A percentile compares a stretch with the other conserved stretches of the same genome.
Evolutionary conservation across 2,797 vertebrate genomes (phyloP).

Genomic region (Phalloptychus januarius): DNA sequence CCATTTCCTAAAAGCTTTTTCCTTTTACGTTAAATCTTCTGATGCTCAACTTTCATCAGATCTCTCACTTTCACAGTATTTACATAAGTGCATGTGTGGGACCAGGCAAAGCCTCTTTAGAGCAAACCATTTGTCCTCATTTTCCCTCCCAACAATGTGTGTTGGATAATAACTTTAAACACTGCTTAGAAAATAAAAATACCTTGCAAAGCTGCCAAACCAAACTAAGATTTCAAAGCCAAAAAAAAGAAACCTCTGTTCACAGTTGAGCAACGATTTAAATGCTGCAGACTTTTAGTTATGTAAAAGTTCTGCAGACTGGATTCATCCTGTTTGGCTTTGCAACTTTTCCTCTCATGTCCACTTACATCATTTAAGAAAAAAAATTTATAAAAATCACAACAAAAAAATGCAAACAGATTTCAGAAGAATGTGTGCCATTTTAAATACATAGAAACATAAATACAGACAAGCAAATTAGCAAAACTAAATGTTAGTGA

Average conservation of each 20-base stretch:
- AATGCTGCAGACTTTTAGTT: not conserved
- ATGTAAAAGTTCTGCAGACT: not conserved
- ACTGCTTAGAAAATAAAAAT: not conserved
- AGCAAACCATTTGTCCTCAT: not conserved
- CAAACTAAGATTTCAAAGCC: not conserved
- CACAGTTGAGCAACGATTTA: not conserved
- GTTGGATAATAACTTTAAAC: not conserved
- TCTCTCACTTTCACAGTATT: not conserved
- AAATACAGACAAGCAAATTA: not conserved
- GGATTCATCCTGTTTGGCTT: not conserved
- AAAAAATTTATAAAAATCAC: no score
- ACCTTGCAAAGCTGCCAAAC: not conserved
- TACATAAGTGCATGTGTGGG: not conserved
- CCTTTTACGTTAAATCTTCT: not conserved
- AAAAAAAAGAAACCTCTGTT: not conserved
- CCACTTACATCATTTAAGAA: not conserved
- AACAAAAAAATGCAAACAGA: not conserved
- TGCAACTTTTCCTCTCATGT: not conserved
- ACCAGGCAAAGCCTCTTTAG: not conserved
- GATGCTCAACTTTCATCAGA: not conserved
- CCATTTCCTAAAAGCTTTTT: not conserved
- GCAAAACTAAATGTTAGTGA: slow-evolving; percentile 1
- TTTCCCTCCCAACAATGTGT: not conserved
- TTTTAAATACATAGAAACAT: not conserved
- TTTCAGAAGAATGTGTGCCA: not conserved